Evolutionary conservation across 2,113 vertebrate genomes (phyloP), one percentile per base, ranked within the genome.

Genomic region (Brachyhypopomus gauderio): DNA sequence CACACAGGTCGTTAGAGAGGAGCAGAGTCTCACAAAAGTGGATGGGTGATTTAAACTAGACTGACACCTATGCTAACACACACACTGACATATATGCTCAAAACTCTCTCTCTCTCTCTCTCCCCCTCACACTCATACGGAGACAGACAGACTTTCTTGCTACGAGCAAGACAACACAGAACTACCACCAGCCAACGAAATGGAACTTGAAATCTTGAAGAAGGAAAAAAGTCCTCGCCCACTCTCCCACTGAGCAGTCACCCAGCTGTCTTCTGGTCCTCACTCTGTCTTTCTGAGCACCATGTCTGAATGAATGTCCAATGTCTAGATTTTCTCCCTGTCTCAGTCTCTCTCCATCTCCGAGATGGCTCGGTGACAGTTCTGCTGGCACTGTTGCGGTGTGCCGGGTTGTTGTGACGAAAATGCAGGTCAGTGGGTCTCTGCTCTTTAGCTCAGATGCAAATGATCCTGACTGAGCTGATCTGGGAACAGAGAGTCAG

Each of bases 401-500:
- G 71, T 81, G 30, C 30, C 30, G 30, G 30, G 30, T 1, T 30
- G 30, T 30, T 30, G 48, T 75, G 22, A 34, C 45, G 22, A 12
- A 62, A 81, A 75, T 59, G 72, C 62, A 20, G 79, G 79, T 81
- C 72, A 81, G 79, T 81, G 56, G 62, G 72, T 81, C 74, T 59
- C 48, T 19, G 48, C 72, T 55, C 63, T 75, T 36, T 64, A 75
- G 3, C 48, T 6, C 72, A 81, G 45, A 22, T 59, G 64, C 60
- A 75, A 30, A 58, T 59, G 72, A 75, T 17, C 66, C 72, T 20
- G 74, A 14, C 34, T 20, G 17, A 63, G 25, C 58, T 48, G 14
- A 64, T 67, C 64, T 20, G 52, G 71, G 64, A 75, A 56, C 41
- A 23, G 59, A 17, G 30, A 72, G 58, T 11, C 3, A 73, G 2